Evolutionary conservation across 2,888 invertebrate species (phyloP), one percentile per base, ranked within the genome.

Genomic region (Leucophenga maculata): DNA sequence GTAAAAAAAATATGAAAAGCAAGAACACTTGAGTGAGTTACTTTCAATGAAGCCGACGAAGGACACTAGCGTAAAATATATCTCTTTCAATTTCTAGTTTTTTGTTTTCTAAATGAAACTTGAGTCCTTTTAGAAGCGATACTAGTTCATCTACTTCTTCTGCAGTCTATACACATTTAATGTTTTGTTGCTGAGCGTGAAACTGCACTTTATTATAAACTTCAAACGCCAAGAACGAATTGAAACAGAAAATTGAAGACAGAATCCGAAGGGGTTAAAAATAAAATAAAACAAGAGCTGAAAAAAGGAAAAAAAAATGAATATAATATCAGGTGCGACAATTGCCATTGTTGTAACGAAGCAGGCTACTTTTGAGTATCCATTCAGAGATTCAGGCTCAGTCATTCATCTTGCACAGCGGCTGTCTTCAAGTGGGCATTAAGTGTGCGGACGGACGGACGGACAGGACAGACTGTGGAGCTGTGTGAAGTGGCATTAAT

Each of bases 41-140:
- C 82, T 84, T 85, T 85, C 82, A 84, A 85, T 82, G 83, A 84
- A 77, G 77, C 74, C 78, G 78, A 75, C 78, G 11, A 11, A 80
- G 78, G 79, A 80, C 80, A 78, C 80, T 48, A 46, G n/a, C 62
- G 22, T n/a, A n/a, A n/a, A 46, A 46, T 48, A 48, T 16, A 44
- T 77, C 77, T 11, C 8, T 39, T 39, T 6, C 16, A n/a, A 50
- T 71, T 71, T 71, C 64, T 73, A 31, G 9, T 52, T 74, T 73
- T 78, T 78, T 78, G 73, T 75, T 76, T 72, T 76, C 78, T 73
- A 74, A 70, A 67, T 8, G 39, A 64, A 44, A 72, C 75, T 68
- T 65, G 72, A 71, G 60, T 69, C 71, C 44, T 73, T 70, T 67
- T 39, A 8, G 8, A 39, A 39, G 39, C 39, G 11, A 16, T 26